Evolutionary conservation across 2,888 invertebrate species (phyloP).

Genomic region (Dryadula phaetusa): DNA sequence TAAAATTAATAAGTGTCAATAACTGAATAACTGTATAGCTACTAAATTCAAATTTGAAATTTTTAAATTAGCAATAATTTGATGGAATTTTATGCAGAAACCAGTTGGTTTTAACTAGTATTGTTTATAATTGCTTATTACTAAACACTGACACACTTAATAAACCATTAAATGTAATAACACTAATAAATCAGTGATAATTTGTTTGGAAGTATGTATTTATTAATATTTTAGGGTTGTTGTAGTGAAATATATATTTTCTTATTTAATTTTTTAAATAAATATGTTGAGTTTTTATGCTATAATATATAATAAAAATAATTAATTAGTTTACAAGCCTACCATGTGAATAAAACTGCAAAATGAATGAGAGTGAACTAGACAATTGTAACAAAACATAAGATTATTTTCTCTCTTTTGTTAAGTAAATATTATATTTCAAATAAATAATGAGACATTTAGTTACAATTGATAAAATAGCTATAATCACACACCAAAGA

Average conservation of each 20-base stretch:
- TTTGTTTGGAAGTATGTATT: background rate
- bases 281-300: no score
- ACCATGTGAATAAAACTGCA: background rate
- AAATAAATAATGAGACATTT: background rate
- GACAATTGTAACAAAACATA: constrained; percentile 1
- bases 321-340: background rate
- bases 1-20: no score
- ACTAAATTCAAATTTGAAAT: no score
- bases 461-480: background rate
- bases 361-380: background rate
- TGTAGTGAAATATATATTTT: background rate
- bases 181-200: constrained; percentile 6
- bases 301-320: no score
- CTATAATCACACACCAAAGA: constrained; percentile 74
- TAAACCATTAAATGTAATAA: constrained; percentile 14
- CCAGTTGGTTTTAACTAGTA: background rate
- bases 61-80: no score
- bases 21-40: no score
- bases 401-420: background rate
- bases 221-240: background rate
- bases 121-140: constrained; percentile 7
- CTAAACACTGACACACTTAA: constrained; percentile 13
- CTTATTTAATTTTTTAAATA: no score
- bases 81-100: background rate
- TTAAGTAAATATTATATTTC: background rate